phyloP scores from a whole-genome alignment of 1,140 invertebrate species.

The Calliopsis andreniformis region DNA sequence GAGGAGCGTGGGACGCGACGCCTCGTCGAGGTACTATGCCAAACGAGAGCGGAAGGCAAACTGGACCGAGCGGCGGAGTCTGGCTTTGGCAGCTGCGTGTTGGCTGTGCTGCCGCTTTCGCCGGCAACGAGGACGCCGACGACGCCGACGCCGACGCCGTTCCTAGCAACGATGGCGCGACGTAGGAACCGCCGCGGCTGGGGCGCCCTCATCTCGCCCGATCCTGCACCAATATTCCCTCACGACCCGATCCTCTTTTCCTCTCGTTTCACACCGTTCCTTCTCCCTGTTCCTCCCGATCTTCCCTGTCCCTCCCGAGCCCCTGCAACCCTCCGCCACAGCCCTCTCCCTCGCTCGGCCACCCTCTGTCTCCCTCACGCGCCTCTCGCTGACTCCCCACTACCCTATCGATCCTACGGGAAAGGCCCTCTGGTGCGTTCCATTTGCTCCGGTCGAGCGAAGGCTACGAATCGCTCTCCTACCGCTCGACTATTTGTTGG shows the following conservation, averaged over 20 bases:
- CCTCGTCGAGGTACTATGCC: slow-evolving; percentile 46
- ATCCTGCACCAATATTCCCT: slow-evolving; percentile 52
- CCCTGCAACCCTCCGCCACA: background rate
- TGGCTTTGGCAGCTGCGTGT: slow-evolving; percentile 59
- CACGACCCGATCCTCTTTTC: slow-evolving; percentile 41
- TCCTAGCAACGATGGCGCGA: slow-evolving; percentile 70
- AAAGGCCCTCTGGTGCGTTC: slow-evolving; percentile 62
- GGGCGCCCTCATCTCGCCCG: slow-evolving; percentile 65
- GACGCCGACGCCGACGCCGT: slow-evolving; percentile 63
- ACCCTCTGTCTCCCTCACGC: slow-evolving; percentile 27
- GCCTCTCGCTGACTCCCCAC: slow-evolving; percentile 46
- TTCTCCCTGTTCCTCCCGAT: slow-evolving; percentile 33
- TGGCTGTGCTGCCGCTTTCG: slow-evolving; percentile 59
- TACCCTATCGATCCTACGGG: slow-evolving; percentile 71
- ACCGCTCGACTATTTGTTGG: slow-evolving; percentile 14
- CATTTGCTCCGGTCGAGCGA: slow-evolving; percentile 65
- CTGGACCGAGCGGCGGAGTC: slow-evolving; percentile 63
- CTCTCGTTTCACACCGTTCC: slow-evolving; percentile 39
- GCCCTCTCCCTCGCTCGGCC: slow-evolving; percentile 13
- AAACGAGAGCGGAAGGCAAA: slow-evolving; percentile 61
- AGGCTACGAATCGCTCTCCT: slow-evolving; percentile 61
- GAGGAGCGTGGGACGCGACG: slow-evolving; percentile 36
- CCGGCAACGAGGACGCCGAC: slow-evolving; percentile 59
- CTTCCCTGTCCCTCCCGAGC: slow-evolving; percentile 31
- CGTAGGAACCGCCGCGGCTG: slow-evolving; percentile 60